These are phyloP conservation scores for Anseranas semipalmata DNA, from an alignment of 2,113 vertebrate genomes.

Conservation along the genomic window DNA sequence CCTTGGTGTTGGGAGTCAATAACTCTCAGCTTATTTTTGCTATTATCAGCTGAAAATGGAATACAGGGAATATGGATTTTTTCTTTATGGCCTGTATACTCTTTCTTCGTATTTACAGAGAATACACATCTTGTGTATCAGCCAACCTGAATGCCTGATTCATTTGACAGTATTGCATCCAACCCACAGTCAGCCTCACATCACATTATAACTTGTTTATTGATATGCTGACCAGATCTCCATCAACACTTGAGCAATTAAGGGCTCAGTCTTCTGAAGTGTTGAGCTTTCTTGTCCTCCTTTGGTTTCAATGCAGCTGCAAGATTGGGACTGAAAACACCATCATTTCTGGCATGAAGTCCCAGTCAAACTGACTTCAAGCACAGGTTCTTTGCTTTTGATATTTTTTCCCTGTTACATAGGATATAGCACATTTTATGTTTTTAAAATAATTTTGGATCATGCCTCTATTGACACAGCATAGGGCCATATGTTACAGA, in stretches of 20 bases:
- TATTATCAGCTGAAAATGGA: background rate
- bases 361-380: background rate
- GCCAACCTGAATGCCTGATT: background rate
- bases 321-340: background rate
- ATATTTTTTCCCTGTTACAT: background rate
- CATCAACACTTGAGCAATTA: background rate
- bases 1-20: background rate
- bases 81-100: background rate
- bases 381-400: background rate
- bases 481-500: fast-evolving
- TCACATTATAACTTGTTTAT: background rate
- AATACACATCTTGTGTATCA: background rate
- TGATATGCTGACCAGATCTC: background rate
- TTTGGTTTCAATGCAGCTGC: background rate
- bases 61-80: background rate
- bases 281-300: background rate
- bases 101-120: background rate
- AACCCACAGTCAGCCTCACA: background rate
- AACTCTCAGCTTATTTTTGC: background rate
- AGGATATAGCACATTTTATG: background rate
- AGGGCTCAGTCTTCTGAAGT: background rate
- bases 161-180: background rate
- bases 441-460: background rate
- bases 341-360: background rate
- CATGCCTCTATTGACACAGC: background rate